These are phyloP conservation scores for Gadus macrocephalus DNA, from an alignment of 2,113 vertebrate genomes.

Conservation along the genomic window DNA sequence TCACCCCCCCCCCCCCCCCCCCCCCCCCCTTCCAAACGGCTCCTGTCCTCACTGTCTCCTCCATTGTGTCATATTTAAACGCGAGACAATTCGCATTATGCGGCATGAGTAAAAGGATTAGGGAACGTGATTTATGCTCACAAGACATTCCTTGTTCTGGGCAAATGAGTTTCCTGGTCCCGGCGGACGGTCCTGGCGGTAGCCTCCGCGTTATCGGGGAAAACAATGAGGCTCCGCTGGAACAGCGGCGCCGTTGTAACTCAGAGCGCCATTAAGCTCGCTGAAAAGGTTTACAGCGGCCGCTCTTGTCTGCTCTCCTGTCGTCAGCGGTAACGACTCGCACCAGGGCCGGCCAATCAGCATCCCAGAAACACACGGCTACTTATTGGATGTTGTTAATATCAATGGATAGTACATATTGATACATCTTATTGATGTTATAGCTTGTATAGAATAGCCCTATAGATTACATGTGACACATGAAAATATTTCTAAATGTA, in stretches of 20 bases:
- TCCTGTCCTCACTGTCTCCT: slow-evolving; percentile 45
- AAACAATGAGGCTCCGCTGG: slow-evolving; percentile 70
- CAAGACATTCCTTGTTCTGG: slow-evolving; percentile 76
- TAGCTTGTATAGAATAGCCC: neutral
- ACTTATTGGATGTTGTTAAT: neutral
- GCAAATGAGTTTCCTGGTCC: slow-evolving; percentile 76
- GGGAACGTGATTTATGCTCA: slow-evolving; percentile 72
- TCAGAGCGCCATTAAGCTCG: too few relatives aligned
- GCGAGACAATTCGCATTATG: slow-evolving; percentile 71
- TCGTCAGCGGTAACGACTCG: too few relatives aligned
- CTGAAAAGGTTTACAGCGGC: too few relatives aligned
- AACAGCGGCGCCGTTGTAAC: slow-evolving; percentile 51
- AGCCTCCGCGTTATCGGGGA: slow-evolving; percentile 68
- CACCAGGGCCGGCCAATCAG: too few relatives aligned
- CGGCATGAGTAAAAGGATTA: slow-evolving; percentile 75
- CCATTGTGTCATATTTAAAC: slow-evolving; percentile 70
- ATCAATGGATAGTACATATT: neutral
- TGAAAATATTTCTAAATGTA: too few relatives aligned
- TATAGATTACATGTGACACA: too few relatives aligned
- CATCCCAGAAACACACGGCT: too few relatives aligned
- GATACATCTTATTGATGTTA: neutral
- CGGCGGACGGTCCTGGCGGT: slow-evolving; percentile 46
- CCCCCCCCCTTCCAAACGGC: too few relatives aligned
- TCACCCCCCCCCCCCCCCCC: too few relatives aligned
- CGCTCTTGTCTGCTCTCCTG: too few relatives aligned